Evolutionary conservation across 1,140 invertebrate genomes (phyloP), one percentile per base, ranked within the genome.

Genomic region (Dufourea novaeangliae): DNA sequence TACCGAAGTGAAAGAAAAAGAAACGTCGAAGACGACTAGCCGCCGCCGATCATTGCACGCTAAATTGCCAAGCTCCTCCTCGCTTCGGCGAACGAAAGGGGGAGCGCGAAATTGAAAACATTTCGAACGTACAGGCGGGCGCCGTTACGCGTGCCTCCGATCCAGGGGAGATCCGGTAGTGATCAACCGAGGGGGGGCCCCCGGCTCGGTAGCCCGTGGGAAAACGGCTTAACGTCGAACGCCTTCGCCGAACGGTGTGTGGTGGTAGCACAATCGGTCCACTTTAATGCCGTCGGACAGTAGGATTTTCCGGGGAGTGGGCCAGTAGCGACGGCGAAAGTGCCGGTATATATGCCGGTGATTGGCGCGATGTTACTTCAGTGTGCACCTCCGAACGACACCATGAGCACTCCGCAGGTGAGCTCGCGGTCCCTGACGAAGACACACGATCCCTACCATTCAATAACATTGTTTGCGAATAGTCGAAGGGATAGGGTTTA

Each of bases 261-360:
- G 46, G 52, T 34, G 56, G 80, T 74, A 46, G 71, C 27, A 80
- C 78, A 69, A 77, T 84, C 61, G 79, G 78, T 64, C 70, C 72
- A 62, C 75, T 69, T 80, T 83, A 80, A 66, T 62, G 72, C 68
- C 56, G 74, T n/a, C 71, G 84, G 86, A 80, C 82, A 75, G 74
- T 67, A 87, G 50, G 82, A 87, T 90, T 89, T 85, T 85, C 83
- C 84, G 85, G 83, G 87, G 90, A 91, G 90, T 90, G 89, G 88
- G 89, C 82, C 81, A 64, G 50, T 41, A 56, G 78, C 59, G 54
- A 82, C 77, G 85, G 91, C 88, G 91, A 92, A 92, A 92, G 91
- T 91, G 82, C 82, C 84, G 87, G 88, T 92, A 92, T 92, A 92
- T 91, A 92, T 90, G 86, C 84, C 76, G 72, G 84, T 89, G 91